phyloP scores from a whole-genome alignment of 2,797 vertebrate species.

The Apogon talboti region DNA sequence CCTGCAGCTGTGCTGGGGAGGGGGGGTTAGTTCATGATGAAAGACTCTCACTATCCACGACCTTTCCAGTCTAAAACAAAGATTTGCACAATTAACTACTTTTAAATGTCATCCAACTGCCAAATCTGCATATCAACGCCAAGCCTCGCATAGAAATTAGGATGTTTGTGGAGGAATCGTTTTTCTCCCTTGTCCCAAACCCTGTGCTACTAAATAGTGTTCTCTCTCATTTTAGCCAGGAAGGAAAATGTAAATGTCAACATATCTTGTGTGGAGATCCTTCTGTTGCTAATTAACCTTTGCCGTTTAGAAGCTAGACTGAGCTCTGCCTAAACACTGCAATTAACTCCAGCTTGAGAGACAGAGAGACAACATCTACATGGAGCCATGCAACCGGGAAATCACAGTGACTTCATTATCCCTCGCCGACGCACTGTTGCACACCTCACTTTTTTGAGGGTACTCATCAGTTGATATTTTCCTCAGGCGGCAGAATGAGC shows the following conservation, averaged over 20 bases:
- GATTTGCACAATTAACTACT: conserved; percentile 89
- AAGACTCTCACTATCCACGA: conserved; percentile 80
- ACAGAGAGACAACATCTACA: conserved; percentile 74
- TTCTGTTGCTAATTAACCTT: conserved; percentile 86
- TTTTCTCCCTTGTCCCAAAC: conserved; percentile 59
- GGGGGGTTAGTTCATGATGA: conserved; percentile 69
- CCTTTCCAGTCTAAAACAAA: conserved; percentile 88
- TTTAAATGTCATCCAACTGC: conserved; percentile 86
- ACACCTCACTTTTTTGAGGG: conserved; percentile 42
- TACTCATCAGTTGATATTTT: conserved; percentile 51
- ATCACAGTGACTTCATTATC: conserved; percentile 70
- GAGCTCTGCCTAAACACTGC: conserved; percentile 78
- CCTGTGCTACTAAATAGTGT: conserved; percentile 58
- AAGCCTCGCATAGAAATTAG: conserved; percentile 81
- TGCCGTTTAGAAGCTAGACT: conserved; percentile 71
- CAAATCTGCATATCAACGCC: conserved; percentile 83
- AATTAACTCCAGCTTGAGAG: conserved; percentile 79
- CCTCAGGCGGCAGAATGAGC: conserved; percentile 50
- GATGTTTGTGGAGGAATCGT: conserved; percentile 66
- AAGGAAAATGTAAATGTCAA: conserved; percentile 82
- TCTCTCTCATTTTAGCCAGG: conserved; percentile 68
- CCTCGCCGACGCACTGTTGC: conserved; percentile 28
- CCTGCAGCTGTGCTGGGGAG: conserved; percentile 66
- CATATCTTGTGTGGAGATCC: conserved; percentile 77
- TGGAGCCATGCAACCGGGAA: conserved; percentile 38